These are phyloP conservation scores for Hemaris fuciformis DNA, from an alignment of 2,888 invertebrate genomes.

Conservation along the genomic window DNA sequence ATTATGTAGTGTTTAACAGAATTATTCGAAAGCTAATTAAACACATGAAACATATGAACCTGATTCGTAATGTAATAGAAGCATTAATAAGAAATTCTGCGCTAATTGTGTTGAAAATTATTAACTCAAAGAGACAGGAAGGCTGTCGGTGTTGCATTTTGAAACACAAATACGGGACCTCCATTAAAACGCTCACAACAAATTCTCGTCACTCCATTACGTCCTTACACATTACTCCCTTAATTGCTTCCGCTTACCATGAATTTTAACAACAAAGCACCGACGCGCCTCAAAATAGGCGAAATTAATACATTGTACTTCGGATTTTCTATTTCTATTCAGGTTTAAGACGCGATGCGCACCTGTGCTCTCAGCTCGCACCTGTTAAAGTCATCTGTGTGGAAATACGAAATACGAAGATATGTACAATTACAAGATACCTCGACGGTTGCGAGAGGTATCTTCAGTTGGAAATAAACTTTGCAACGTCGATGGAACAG, in stretches of 20 bases:
- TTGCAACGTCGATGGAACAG: conserved; percentile 1
- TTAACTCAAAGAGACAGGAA: conserved; percentile 47
- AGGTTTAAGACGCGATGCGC: not conserved
- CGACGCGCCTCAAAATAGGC: conserved; percentile 63
- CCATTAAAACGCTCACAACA: conserved; percentile 68
- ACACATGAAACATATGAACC: not conserved
- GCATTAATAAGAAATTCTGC: conserved; percentile 28
- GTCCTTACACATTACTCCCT: conserved; percentile 71
- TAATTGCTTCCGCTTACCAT: conserved; percentile 76
- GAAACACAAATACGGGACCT: conserved; percentile 62
- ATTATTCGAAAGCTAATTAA: no score
- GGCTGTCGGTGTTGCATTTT: conserved; percentile 56
- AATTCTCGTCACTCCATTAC: conserved; percentile 75
- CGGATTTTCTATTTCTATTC: conserved; percentile 44
- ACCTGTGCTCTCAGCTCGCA: not conserved
- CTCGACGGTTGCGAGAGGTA: not conserved
- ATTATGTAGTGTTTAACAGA: no score
- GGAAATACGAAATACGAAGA: not conserved
- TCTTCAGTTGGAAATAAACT: not conserved
- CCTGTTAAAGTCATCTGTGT: not conserved
- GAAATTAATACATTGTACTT: conserved; percentile 63
- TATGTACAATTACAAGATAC: not conserved
- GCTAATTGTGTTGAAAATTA: conserved; percentile 47
- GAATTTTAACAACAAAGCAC: conserved; percentile 75
- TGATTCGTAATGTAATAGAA: conserved; percentile 20